Percentiles rank a stretch among this genome's conserved stretches.
phyloP scores from a whole-genome alignment of 2,888 invertebrate genomes.

The Beris chalybata region DNA sequence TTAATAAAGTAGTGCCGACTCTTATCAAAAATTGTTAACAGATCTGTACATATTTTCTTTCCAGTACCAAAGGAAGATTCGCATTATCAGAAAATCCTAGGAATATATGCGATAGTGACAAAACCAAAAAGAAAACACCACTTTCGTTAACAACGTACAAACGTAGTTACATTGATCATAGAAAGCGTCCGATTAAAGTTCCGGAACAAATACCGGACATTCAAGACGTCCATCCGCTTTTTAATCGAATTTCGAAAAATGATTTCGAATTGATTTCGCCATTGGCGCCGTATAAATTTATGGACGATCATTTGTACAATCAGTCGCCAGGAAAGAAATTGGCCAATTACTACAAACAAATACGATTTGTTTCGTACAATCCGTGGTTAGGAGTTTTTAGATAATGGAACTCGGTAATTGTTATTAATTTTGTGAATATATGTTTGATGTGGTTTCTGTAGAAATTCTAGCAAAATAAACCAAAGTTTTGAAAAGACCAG shows the following conservation, averaged over 20 bases:
- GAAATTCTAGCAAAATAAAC: no score
- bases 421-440: no score
- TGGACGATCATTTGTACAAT: conserved; percentile 18
- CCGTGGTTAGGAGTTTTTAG: conserved; percentile 8
- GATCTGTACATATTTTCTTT: not conserved
- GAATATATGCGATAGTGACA: not conserved
- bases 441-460: no score
- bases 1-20: not conserved
- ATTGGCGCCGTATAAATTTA: conserved; percentile 21
- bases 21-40: not conserved
- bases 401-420: not conserved
- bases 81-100: not conserved
- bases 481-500: no score
- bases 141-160: conserved; percentile 3
- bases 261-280: conserved; percentile 21
- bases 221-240: conserved; percentile 23
- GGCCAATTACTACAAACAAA: conserved; percentile 15
- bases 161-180: conserved; percentile 17
- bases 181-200: conserved; percentile 10
- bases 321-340: conserved; percentile 5
- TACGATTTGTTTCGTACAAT: conserved; percentile 12
- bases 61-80: conserved; percentile 10
- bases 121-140: not conserved
- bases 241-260: conserved; percentile 32
- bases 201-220: conserved; percentile 17